phyloP scores from a whole-genome alignment of 2,797 vertebrate species.

The Brotogeris chrysoptera region DNA sequence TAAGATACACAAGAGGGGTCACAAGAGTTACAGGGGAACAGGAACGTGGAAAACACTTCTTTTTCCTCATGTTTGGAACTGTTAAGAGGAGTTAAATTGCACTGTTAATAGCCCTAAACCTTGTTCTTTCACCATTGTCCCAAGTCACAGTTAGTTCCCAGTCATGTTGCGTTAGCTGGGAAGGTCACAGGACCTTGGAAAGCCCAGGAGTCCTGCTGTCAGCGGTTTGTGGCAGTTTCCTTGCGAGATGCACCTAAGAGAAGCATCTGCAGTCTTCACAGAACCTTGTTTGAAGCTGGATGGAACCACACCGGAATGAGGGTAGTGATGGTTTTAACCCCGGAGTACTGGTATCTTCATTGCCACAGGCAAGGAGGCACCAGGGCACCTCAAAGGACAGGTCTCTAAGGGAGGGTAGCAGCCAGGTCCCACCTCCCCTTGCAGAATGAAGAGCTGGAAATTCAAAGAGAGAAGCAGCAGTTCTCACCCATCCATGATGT shows the following conservation, averaged over 20 bases:
- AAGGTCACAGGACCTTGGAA: constrained; percentile 5
- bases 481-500: fast-evolving
- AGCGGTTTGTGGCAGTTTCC: not conserved
- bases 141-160: constrained; percentile 14
- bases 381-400: not conserved
- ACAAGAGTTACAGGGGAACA: not conserved
- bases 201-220: not conserved
- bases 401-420: not conserved
- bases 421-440: not conserved
- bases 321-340: not conserved
- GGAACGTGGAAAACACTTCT: not conserved
- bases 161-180: not conserved
- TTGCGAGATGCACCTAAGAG: not conserved
- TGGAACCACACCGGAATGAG: not conserved
- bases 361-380: not conserved
- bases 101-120: constrained; percentile 57
- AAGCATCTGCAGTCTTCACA: not conserved
- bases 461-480: not conserved
- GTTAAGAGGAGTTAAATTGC: constrained; percentile 61
- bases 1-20: constrained; percentile 19
- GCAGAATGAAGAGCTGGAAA: not conserved
- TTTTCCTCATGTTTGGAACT: constrained; percentile 11
- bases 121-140: constrained; percentile 13
- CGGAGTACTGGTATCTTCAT: not conserved
- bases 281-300: not conserved